These are phyloP conservation scores for Hydrolagus colliei DNA, from an alignment of 2,797 vertebrate genomes.

Conservation along the genomic window DNA sequence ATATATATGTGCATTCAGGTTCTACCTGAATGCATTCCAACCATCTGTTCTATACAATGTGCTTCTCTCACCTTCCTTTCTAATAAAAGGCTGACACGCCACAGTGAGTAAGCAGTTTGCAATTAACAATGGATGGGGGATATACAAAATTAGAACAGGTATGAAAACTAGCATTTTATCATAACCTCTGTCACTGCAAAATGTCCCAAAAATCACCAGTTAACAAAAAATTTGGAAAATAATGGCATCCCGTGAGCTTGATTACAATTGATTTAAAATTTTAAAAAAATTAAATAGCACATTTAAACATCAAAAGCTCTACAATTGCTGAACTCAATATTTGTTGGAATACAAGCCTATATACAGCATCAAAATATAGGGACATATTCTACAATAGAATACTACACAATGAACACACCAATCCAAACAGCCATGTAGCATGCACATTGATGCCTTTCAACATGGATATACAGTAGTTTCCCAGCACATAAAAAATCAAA, in stretches of 20 bases:
- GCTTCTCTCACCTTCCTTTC: neutral
- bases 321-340: neutral
- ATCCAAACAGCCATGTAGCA: neutral
- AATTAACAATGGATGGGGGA: neutral
- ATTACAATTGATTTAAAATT: neutral
- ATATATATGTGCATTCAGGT: neutral
- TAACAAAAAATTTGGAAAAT: neutral
- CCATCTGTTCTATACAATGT: neutral
- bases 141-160: neutral
- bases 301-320: neutral
- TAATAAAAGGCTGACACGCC: constrained; percentile 7
- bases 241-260: neutral
- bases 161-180: neutral
- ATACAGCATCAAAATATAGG: neutral
- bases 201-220: neutral
- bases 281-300: neutral
- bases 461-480: neutral
- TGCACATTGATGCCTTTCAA: neutral
- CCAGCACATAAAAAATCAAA: too few species aligned
- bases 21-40: neutral
- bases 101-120: neutral
- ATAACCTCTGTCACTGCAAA: too few species aligned
- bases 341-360: neutral
- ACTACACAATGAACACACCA: neutral
- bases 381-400: neutral